Evolutionary conservation across 2,888 invertebrate genomes (phyloP), one percentile per base, ranked within the genome.

Genomic region (Noctua comes): DNA sequence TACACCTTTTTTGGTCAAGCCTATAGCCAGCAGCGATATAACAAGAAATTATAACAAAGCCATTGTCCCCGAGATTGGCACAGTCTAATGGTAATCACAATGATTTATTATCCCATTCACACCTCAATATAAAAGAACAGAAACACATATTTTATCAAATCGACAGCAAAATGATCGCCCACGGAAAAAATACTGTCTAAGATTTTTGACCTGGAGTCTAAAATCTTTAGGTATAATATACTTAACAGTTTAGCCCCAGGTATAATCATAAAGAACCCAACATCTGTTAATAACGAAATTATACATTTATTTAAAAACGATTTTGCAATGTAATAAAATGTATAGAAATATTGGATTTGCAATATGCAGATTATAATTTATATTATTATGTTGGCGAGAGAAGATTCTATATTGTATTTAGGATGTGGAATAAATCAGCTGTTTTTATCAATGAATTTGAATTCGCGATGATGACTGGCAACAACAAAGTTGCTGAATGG

Each of bases 221-320:
- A 77, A 48, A 54, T 54, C 8, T 40, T n/a, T 86, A 75, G 73
- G 73, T 82, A 84, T 86, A 76, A 69, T 77, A 76, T 51, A 68
- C 54, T n/a, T 48, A 51, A 62, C 68, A 48, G 54, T 79, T 81
- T 88, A 73, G 88, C 88, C 83, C 10, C 79, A 70, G 86, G 89
- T 80, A 66, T 27, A 69, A 54, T 78, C 77, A 73, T 88, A 88
- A 87, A 88, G 72, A 80, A 83, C 79, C 48, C 13, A 69, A 70
- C 78, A 73, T 77, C 27, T 76, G 77, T 62, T 84, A 80, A 75
- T 86, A 87, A 87, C 72, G 24, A 85, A 83, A 77, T 81, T 77
- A 76, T 59, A 86, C 76, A 83, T 88, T 85, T 87, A 83, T 86
- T 86, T 79, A 76, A 81, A 86, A 83, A 68, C 68, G 66, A 81